A percentile compares a stretch with the other conserved stretches of the same genome.
Evolutionary conservation across 2,113 vertebrate genomes (phyloP).

Genomic region (Eulemur rufifrons): DNA sequence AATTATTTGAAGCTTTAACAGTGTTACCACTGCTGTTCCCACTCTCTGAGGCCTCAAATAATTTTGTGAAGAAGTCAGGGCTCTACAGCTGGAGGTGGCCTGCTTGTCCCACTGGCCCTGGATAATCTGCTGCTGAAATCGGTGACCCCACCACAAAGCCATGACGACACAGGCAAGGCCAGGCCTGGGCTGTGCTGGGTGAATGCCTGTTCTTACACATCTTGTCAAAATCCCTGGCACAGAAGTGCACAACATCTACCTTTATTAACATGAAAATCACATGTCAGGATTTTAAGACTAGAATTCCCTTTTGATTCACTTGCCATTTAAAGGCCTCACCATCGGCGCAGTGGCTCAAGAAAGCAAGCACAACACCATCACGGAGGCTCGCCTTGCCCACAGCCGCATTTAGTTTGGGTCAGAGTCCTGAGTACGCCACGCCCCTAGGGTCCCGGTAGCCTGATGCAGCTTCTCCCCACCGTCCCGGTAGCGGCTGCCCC

Average conservation of each 20-base stretch:
- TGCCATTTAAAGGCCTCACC: background rate
- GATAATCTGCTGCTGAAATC: too few species aligned
- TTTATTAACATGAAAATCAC: rapidly evolving
- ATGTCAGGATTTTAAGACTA: rapidly evolving
- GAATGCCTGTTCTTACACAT: background rate
- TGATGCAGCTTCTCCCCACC: too few species aligned
- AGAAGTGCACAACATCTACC: rapidly evolving
- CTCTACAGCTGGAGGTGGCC: rapidly evolving
- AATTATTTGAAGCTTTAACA: background rate
- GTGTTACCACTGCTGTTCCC: background rate
- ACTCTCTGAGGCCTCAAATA: background rate
- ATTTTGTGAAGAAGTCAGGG: background rate
- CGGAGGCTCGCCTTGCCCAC: too few species aligned
- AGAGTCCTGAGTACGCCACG: rapidly evolving
- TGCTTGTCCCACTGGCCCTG: background rate
- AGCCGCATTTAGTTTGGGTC: rapidly evolving
- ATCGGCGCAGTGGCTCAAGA: background rate
- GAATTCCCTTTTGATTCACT: background rate
- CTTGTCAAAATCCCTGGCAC: rapidly evolving
- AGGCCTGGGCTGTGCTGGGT: rapidly evolving
- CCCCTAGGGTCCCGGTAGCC: rapidly evolving
- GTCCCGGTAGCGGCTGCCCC: rapidly evolving
- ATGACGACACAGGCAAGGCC: rapidly evolving
- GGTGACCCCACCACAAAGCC: rapidly evolving
- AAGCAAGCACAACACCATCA: rapidly evolving